These are phyloP conservation scores for Harmothoe impar DNA, from an alignment of 2,888 invertebrate species.

Conservation along the genomic window DNA sequence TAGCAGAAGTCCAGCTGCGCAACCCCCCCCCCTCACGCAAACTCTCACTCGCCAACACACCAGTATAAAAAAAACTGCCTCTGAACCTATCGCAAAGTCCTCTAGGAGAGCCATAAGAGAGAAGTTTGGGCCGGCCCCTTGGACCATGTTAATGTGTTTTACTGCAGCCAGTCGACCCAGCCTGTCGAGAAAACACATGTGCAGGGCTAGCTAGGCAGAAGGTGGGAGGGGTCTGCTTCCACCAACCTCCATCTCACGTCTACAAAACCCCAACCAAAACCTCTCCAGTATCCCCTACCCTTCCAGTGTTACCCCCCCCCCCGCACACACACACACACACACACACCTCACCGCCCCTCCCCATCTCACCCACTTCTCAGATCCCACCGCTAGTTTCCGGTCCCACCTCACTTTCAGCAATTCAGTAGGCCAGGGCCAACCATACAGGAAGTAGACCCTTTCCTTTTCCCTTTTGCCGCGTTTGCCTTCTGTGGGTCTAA, in stretches of 20 bases:
- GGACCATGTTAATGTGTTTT: conserved; percentile 26
- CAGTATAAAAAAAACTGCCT: neutral
- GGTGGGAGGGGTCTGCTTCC: too few species aligned
- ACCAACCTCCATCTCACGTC: too few species aligned
- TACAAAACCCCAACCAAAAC: too few species aligned
- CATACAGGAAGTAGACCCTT: neutral
- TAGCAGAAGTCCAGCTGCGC: neutral
- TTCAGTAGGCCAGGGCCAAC: neutral
- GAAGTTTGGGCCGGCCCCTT: neutral
- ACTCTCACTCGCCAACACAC: neutral
- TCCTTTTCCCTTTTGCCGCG: too few species aligned
- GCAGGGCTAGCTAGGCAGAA: neutral
- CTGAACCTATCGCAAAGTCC: neutral
- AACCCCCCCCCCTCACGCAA: neutral
- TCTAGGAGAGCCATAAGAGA: neutral
- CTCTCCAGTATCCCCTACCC: too few species aligned
- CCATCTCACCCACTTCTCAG: neutral
- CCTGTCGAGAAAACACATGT: conserved; percentile 6
- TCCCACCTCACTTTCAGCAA: neutral
- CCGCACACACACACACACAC: neutral
- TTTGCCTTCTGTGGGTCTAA: too few species aligned
- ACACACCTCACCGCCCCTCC: too few species aligned
- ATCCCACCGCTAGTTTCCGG: neutral
- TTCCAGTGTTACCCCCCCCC: neutral
- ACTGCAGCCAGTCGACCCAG: neutral